phyloP scores from a whole-genome alignment of 2,888 invertebrate genomes.

The Heliconius ismenius region DNA sequence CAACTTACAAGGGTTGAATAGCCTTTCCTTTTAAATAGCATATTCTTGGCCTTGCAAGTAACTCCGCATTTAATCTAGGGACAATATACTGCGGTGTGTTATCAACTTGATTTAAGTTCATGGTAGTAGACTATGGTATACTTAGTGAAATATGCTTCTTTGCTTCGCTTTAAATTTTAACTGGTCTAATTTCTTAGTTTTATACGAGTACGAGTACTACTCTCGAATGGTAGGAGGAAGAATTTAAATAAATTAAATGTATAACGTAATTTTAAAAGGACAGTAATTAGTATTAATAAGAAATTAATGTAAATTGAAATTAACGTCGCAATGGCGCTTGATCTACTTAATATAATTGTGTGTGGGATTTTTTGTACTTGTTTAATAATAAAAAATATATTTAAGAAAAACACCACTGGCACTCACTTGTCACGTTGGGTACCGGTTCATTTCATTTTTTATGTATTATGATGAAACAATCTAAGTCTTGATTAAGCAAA shows the following conservation, averaged over 20 bases:
- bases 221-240: background rate
- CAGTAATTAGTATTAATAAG: background rate
- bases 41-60: constrained; percentile 47
- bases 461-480: background rate
- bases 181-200: constrained; percentile 2
- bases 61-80: constrained; percentile 46
- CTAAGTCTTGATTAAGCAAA: background rate
- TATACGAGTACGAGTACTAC: background rate
- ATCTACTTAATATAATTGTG: background rate
- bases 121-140: constrained; percentile 36
- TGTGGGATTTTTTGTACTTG: background rate
- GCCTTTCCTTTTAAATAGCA: constrained; percentile 41
- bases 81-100: constrained; percentile 49
- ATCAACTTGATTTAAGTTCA: constrained; percentile 51
- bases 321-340: background rate
- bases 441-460: no score
- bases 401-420: no score
- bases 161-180: constrained; percentile 28
- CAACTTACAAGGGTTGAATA: constrained; percentile 35
- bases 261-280: background rate
- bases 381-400: no score
- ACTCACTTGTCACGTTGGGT: no score
- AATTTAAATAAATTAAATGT: constrained; percentile 2
- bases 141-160: constrained; percentile 30
- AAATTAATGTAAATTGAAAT: background rate